Evolutionary conservation across 1,140 invertebrate genomes (phyloP).

Genomic region (Lepidostoma basale): DNA sequence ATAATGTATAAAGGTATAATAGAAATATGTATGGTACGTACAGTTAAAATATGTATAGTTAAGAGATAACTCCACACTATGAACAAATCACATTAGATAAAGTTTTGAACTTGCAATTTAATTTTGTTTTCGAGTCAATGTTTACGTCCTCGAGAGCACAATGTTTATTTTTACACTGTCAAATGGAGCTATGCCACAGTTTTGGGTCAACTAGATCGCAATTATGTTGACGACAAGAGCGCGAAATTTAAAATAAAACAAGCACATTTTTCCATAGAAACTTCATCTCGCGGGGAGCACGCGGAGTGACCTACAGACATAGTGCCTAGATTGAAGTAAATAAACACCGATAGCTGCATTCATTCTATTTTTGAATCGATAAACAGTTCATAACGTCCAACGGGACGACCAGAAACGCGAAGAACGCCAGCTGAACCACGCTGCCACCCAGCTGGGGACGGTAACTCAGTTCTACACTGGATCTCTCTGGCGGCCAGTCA

Average conservation of each 20-base stretch:
- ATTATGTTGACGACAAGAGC: not conserved
- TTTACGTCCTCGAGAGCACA: not conserved
- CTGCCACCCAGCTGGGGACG: not conserved
- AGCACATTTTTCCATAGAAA: not conserved
- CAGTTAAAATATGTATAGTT: too few relatives aligned
- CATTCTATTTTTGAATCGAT: slow-evolving; percentile 39
- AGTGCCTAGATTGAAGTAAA: slow-evolving; percentile 30
- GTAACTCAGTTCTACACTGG: not conserved
- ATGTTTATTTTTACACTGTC: slow-evolving; percentile 26
- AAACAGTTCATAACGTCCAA: slow-evolving; percentile 30
- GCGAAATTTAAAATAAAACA: not conserved
- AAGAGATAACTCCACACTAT: not conserved
- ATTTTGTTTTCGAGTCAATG: slow-evolving; percentile 6
- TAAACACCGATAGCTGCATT: slow-evolving; percentile 32
- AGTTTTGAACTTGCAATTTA: not conserved
- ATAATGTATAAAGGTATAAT: too few relatives aligned
- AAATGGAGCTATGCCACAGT: not conserved
- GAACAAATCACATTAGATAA: not conserved
- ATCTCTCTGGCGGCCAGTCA: not conserved
- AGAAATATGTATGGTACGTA: too few relatives aligned
- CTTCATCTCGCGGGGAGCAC: not conserved
- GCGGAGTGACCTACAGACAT: slow-evolving; percentile 35
- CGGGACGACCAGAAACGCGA: slow-evolving; percentile 19
- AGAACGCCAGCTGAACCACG: slow-evolving; percentile 2
- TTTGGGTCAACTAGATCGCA: not conserved